phyloP scores from a whole-genome alignment of 2,113 vertebrate species.

The Tiliqua scincoides region DNA sequence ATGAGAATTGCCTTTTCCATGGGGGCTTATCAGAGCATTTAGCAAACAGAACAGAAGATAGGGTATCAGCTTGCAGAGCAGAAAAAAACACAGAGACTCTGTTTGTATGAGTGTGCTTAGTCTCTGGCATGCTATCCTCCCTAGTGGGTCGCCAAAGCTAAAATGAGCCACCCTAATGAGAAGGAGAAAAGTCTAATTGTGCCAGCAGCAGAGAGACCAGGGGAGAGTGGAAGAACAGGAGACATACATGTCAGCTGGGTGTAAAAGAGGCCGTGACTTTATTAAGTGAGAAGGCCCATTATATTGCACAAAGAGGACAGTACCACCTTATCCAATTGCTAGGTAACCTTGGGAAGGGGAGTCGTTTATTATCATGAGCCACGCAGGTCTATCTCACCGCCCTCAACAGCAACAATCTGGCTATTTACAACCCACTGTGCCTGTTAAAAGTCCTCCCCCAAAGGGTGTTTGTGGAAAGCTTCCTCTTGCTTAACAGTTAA shows the following conservation, averaged over 20 bases:
- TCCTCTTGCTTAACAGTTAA: no score
- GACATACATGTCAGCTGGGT: background rate
- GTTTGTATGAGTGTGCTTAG: constrained; percentile 7
- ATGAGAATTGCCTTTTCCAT: constrained; percentile 58
- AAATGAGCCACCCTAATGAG: constrained; percentile 24
- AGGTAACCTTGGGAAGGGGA: background rate
- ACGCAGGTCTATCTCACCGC: background rate
- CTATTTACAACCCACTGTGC: background rate
- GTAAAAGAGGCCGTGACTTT: background rate
- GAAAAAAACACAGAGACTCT: background rate
- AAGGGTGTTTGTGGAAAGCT: no score
- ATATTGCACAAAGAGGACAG: background rate
- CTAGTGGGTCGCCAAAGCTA: constrained; percentile 44
- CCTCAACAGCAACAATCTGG: background rate
- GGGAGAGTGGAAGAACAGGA: background rate
- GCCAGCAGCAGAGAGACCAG: background rate
- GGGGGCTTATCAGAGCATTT: constrained; percentile 60
- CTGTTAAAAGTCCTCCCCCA: no score
- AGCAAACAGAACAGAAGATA: constrained; percentile 53
- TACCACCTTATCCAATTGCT: background rate
- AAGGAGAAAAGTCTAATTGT: constrained; percentile 46
- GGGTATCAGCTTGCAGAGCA: constrained; percentile 58
- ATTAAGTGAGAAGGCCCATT: background rate
- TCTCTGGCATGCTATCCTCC: background rate
- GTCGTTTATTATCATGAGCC: no score